phyloP scores from a whole-genome alignment of 2,797 vertebrate genomes.

The Perodicticus potto region DNA sequence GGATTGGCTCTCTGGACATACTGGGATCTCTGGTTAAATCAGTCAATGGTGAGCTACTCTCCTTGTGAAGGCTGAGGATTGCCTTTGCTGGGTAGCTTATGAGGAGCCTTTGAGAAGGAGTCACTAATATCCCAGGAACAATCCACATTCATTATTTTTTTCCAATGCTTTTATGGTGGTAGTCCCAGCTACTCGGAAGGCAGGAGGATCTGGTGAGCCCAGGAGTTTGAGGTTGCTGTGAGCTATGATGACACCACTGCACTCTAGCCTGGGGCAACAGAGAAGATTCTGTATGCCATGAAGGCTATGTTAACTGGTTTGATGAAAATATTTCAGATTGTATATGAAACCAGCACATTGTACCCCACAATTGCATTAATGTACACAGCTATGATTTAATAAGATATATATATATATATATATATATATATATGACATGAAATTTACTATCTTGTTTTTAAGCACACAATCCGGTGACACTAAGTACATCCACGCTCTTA shows the following conservation, averaged over 20 bases:
- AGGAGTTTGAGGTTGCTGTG: too few relatives aligned
- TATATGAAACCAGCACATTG: too few relatives aligned
- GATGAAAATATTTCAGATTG: too few relatives aligned
- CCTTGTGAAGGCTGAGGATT: not conserved
- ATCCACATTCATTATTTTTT: not conserved
- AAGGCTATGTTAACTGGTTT: too few relatives aligned
- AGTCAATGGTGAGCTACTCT: not conserved
- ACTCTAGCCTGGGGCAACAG: too few relatives aligned
- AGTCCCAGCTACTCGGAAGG: not conserved
- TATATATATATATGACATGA: not conserved
- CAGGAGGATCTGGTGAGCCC: too few relatives aligned
- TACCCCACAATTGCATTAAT: too few relatives aligned
- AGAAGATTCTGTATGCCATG: too few relatives aligned
- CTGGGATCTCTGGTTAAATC: not conserved
- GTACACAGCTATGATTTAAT: too few relatives aligned
- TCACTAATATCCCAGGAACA: too few relatives aligned
- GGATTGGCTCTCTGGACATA: not conserved
- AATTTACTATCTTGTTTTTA: not conserved
- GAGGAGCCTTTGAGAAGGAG: not conserved
- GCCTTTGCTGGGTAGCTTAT: not conserved
- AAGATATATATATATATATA: too few relatives aligned
- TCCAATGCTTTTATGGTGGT: not conserved
- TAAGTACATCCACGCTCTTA: not conserved
- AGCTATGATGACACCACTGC: too few relatives aligned
- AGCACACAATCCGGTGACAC: not conserved